Conservation (phyloP, 2,113 vertebrate species). For the Rostratula benghalensis region DNA sequence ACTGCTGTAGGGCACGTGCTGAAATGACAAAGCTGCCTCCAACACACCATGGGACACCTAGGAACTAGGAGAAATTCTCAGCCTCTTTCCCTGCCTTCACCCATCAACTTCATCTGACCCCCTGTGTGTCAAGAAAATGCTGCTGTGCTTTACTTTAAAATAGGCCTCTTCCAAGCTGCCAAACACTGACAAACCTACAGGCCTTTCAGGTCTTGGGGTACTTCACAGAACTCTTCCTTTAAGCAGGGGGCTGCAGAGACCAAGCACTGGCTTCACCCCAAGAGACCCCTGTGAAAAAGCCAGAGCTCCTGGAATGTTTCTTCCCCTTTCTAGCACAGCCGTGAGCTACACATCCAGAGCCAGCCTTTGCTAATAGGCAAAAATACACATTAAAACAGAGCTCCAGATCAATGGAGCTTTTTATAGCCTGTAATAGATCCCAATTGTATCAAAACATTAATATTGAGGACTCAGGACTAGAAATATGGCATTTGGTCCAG, state of each 20-base stretch:
- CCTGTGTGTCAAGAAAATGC: background rate
- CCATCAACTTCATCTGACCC: background rate
- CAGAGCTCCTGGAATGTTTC: background rate
- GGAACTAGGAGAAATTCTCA: background rate
- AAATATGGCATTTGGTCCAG: background rate
- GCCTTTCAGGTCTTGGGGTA: background rate
- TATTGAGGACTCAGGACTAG: conserved; percentile 9
- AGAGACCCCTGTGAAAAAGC: background rate
- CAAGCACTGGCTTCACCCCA: background rate
- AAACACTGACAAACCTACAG: background rate
- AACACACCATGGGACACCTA: background rate
- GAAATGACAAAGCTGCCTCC: background rate
- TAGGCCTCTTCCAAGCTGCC: background rate
- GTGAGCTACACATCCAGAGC: background rate
- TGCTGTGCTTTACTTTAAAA: background rate
- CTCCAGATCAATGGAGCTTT: background rate
- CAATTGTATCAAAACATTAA: background rate
- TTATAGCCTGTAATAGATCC: conserved; percentile 12
- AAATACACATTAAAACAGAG: background rate
- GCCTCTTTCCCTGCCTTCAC: background rate
- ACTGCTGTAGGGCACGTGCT: background rate
- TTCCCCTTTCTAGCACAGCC: background rate
- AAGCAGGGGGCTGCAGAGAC: background rate
- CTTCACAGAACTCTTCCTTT: background rate
- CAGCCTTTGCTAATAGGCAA: background rate